Evolutionary conservation across 2,888 invertebrate genomes (phyloP), one percentile per base, ranked within the genome.

Genomic region (Chymomyza fuscimana): DNA sequence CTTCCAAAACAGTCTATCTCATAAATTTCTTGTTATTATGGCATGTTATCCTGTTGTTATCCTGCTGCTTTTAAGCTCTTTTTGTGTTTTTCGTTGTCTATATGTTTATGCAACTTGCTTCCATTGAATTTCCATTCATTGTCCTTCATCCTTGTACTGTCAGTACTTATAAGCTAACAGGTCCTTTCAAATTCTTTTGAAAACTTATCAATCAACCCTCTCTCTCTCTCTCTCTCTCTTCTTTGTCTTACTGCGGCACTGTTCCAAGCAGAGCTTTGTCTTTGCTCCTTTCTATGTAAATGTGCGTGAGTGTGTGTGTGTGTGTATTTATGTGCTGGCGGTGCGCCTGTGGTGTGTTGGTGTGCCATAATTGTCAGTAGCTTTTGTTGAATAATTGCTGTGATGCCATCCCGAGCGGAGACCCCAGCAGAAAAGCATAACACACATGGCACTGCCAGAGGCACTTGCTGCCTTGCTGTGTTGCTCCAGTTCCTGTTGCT

Each of bases 361-460:
- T 83, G 83, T 79, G 85, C 81, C 81, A 85, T 86, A 85, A 87
- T 87, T 86, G 85, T 86, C 87, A 83, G 86, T 80, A 83, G 86
- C 86, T 83, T 85, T 86, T 87, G 85, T 86, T 86, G 86, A 85
- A 87, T 86, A 86, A 86, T 86, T 86, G 85, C 87, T 85, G 87
- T 77, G 80, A 82, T 77, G 79, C 86, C 85, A 84, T 36, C 65
- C 70, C 68, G 73, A 60, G 79, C 82, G 22, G 22, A 78, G 32
- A 63, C 58, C 52, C 36, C 40, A 12, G 25, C 60, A 62, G 64
- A 64, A 54, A 58, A 56, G 68, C 66, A 62, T 66, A 52, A 66
- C 70, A 74, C 67, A 74, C 62, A 72, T 62, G 62, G 19, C 25
- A 22, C 50, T 40, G 70, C 74, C 74, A 72, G 69, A 68, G 70